Evolutionary conservation across 2,888 invertebrate genomes (phyloP), one percentile per base, ranked within the genome.

Genomic region (Hecatera dysodea): DNA sequence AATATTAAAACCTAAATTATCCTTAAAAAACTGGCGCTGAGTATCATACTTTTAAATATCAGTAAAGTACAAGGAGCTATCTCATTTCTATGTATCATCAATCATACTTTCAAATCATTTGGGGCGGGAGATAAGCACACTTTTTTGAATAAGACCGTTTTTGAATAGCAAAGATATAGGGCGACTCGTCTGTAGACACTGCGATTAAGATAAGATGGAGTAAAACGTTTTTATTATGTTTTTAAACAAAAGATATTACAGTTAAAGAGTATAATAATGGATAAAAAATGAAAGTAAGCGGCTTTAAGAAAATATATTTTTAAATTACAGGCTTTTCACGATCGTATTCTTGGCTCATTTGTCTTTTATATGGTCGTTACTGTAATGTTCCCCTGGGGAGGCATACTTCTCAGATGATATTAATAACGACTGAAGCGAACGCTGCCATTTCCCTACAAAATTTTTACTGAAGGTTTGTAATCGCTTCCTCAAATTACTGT

Each of bases 51-150:
- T 90, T 89, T 86, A 89, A 89, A 89, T 86, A 88, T 86, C 83
- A 84, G 82, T 85, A 84, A 86, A 89, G 82, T 80, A 69, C 85
- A 72, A 80, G 84, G 83, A 88, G 88, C 89, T 88, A 89, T 88
- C 89, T 89, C 85, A 86, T 88, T 89, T 85, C 87, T 86, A 87
- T 87, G 87, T 86, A 86, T 87, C 91, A 91, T 92, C 91, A 92
- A 92, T 92, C 91, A 91, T 90, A 90, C 90, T 92, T 90, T 91
- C 87, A 90, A 91, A 90, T 91, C 85, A 89, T 90, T 90, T 86
- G 83, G 85, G 86, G 72, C 56, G 72, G 81, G 86, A 85, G 88
- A 90, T 89, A 90, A 90, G 86, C 83, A 87, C 85, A 82, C 83
- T 86, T 89, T 88, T 90, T 89, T 88, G 87, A 88, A 88, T 88